Base-by-base conservation (phyloP, 2,113 vertebrate genomes). In the Spermophilus dauricus region DNA sequence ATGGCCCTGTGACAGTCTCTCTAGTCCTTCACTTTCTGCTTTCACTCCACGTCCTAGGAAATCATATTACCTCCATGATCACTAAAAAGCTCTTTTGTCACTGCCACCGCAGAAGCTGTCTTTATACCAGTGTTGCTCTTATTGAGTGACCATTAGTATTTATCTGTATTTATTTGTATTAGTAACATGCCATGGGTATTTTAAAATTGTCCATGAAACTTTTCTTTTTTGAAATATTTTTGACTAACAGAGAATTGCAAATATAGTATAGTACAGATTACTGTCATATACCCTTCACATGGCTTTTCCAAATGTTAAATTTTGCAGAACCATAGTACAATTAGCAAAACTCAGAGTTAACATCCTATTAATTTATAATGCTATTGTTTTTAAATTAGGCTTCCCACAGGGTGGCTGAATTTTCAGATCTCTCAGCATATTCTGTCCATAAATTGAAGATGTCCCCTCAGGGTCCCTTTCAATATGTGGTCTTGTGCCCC, bases 291-390 rank as follows among this genome's bases (percentile, higher is more conserved):
- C 26, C 22, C 30, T 86, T 48, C n/a, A 39, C 37, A 48, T 18
- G 37, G 13, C 56, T 86, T 86, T 85, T 42, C 1, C 45, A 86
- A 94, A 91, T 91, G 75, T 87, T 94, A 86, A 94, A 81, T 81
- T 69, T 86, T 90, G 34, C n/a, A 67, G 39, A 75, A 81, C 48
- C 58, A 76, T 51, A 76, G 65, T 80, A 80, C 42, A 80, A 94
- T 85, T 86, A 75, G 67, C 75, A 94, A 91, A 91, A 69, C 53
- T 89, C 76, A 37, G 67, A 91, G 81, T 94, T 91, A 94, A 75
- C 51, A 90, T 91, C 9, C 16, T 94, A 75, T 69, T 75, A 37
- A 51, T 75, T 96, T 96, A 86, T 96, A 82, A 82, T 91, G 58
- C 34, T 70, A 72, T 37, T 96, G 69, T 83, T 58, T 96, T 92